These are phyloP conservation scores for Microtus ochrogaster DNA, from an alignment of 2,113 vertebrate species.

Conservation along the genomic window DNA sequence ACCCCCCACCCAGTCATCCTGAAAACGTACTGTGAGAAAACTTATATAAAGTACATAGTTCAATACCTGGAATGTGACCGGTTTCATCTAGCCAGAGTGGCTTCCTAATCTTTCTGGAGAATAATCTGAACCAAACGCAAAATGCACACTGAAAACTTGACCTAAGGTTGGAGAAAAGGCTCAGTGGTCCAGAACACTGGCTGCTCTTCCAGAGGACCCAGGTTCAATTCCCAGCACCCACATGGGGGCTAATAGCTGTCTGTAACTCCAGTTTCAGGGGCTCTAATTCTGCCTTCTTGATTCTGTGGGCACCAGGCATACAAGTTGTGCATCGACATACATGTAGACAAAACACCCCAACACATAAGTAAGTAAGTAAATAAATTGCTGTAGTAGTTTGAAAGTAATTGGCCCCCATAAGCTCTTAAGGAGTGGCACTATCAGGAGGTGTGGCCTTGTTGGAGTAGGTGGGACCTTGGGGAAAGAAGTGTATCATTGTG, in stretches of 20 bases:
- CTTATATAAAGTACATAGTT: fast-evolving
- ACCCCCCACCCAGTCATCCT: background rate
- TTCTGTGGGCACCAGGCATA: background rate
- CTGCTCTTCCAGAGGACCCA: background rate
- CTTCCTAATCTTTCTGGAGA: background rate
- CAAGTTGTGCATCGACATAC: background rate
- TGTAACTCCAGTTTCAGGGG: background rate
- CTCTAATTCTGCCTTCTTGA: background rate
- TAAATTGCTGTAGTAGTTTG: background rate
- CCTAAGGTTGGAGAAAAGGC: background rate
- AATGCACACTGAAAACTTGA: background rate
- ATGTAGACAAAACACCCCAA: background rate
- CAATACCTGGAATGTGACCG: fast-evolving
- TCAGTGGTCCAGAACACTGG: background rate
- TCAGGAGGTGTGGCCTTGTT: too few species aligned
- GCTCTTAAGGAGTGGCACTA: too few species aligned
- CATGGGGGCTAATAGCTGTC: background rate
- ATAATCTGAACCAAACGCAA: background rate
- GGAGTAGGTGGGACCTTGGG: too few species aligned
- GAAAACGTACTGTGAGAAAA: background rate
- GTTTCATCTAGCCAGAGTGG: fast-evolving
- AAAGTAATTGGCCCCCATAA: too few species aligned
- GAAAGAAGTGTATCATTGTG: too few species aligned
- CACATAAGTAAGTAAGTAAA: background rate
- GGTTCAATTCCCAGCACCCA: background rate